Conservation (phyloP, 1,140 invertebrate species). For the Orchesella cincta region DNA sequence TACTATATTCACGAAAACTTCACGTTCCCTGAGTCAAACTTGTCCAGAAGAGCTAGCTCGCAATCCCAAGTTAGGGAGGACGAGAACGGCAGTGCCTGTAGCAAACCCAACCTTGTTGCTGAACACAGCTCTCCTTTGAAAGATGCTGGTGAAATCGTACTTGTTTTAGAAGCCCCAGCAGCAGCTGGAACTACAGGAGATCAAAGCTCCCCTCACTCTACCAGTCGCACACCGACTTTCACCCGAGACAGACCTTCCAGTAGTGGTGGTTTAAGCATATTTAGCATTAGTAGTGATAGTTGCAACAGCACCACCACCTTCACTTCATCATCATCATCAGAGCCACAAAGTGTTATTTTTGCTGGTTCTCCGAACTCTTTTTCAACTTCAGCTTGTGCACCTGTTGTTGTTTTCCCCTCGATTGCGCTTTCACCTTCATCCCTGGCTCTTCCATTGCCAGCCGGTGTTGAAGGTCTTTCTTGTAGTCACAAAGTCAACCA, state of each 20-base stretch:
- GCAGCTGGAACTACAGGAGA: background rate
- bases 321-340: no score
- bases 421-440: background rate
- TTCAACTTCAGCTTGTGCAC: background rate
- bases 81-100: no score
- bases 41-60: no score
- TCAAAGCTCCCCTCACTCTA: background rate
- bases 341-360: background rate
- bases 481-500: conserved; percentile 8
- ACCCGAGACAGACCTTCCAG: background rate
- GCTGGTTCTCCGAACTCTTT: background rate
- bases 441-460: background rate
- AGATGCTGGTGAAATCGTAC: background rate
- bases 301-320: background rate
- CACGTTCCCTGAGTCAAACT: background rate
- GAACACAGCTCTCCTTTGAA: no score
- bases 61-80: no score
- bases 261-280: background rate
- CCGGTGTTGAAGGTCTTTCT: background rate
- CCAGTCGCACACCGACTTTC: conserved; percentile 16
- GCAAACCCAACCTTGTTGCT: no score
- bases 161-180: background rate
- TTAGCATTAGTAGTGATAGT: background rate
- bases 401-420: background rate
- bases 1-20: conserved; percentile 1